Evolutionary conservation across 2,888 invertebrate genomes (phyloP).

Genomic region (Cheilosia variabilis): DNA sequence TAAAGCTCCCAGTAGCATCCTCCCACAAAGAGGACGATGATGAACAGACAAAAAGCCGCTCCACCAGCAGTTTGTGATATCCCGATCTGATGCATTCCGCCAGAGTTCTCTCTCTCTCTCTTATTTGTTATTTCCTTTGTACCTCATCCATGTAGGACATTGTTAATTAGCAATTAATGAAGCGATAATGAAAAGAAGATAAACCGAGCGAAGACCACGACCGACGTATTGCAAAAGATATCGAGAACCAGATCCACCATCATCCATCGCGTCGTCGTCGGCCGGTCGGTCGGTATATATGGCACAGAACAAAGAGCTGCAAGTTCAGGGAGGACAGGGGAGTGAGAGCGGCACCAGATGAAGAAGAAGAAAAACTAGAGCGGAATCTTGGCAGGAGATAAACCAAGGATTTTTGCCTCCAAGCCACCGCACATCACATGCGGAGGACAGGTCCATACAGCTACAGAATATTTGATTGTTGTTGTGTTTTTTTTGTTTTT

Average conservation of each 20-base stretch:
- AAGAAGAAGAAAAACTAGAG: slow-evolving; percentile 57
- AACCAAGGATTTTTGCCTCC: slow-evolving; percentile 56
- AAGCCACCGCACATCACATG: slow-evolving; percentile 30
- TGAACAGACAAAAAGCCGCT: slow-evolving; percentile 34
- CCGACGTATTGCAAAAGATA: slow-evolving; percentile 27
- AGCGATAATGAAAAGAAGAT: slow-evolving; percentile 82
- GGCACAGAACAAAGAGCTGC: slow-evolving; percentile 41
- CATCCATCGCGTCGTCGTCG: neutral
- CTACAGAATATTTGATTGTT: slow-evolving; percentile 23
- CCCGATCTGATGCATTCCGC: slow-evolving; percentile 38
- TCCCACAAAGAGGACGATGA: slow-evolving; percentile 23
- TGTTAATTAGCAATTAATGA: slow-evolving; percentile 83
- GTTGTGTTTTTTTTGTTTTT: neutral
- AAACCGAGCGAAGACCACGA: slow-evolving; percentile 60
- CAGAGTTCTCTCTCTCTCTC: neutral
- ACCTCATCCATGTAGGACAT: slow-evolving; percentile 80
- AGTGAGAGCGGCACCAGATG: neutral
- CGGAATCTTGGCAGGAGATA: slow-evolving; percentile 68
- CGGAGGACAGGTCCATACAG: slow-evolving; percentile 14
- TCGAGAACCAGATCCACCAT: neutral
- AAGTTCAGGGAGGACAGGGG: neutral
- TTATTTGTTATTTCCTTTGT: slow-evolving; percentile 73
- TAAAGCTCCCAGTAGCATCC: slow-evolving; percentile 39
- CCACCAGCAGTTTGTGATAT: slow-evolving; percentile 58
- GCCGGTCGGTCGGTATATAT: neutral